Base-by-base conservation (phyloP, 2,113 vertebrate species). In the Clarias batrachus region DNA sequence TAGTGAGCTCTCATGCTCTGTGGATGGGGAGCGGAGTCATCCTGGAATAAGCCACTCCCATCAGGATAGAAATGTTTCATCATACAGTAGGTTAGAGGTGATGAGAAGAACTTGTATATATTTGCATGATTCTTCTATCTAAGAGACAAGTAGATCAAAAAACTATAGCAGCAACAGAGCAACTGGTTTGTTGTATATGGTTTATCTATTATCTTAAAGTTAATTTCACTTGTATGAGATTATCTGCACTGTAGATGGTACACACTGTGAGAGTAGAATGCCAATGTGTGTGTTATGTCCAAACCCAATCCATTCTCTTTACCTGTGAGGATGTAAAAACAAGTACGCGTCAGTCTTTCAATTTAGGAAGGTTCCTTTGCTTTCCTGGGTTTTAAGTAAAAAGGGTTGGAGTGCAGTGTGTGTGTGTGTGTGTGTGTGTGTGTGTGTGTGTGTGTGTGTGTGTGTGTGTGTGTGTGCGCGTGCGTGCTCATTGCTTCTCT, bases 351-450 rank as follows among this genome's bases (percentile, higher is more conserved):
- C 92, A 94, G 74, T 30, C 13, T 25, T 65, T 25, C n/a, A 21
- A 54, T 57, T 57, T 57, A 27, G 90, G 90, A 83, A 91, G 48
- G 85, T 89, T 93, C 92, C 93, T 93, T 92, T 91, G 93, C 92
- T 90, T 93, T 88, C 89, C 90, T 90, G 89, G 89, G 87, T 93
- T 93, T 94, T 95, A 95, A 95, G 94, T 95, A 94, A 94, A 94
- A 93, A 91, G 90, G 93, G 92, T 93, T 95, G 91, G 92, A 92
- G 93, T 94, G 93, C 90, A 87, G 66, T 87, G 70, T 54, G 56
- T 79, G 70, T 41, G 60, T 59, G 41, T 41, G 6, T 41, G 33
- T 37, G 33, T 37, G 33, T 37, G 33, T 37, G 33, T 37, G 33
- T 37, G 33, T 73, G 63, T 79, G 23, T 89, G 84, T 63, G 65